phyloP scores from a whole-genome alignment of 2,113 vertebrate genomes.

The Rousettus leschenaultii region DNA sequence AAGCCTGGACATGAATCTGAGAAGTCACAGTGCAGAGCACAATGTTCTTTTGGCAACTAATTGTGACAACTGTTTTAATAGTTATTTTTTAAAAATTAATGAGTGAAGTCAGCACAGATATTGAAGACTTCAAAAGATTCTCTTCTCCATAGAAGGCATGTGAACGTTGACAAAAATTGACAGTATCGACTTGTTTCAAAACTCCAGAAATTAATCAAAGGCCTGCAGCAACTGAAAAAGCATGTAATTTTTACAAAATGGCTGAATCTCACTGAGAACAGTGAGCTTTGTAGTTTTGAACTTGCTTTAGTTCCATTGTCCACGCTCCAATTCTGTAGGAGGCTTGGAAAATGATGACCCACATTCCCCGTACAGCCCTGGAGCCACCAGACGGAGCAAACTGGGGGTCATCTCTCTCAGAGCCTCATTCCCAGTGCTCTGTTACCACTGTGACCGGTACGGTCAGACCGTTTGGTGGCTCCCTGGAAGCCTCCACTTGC shows the following conservation, averaged over 20 bases:
- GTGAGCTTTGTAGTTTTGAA: background rate
- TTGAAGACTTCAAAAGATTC: background rate
- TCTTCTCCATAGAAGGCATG: background rate
- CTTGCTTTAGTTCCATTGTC: fast-evolving
- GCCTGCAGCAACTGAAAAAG: background rate
- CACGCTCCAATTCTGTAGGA: background rate
- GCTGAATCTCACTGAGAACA: background rate
- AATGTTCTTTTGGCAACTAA: background rate
- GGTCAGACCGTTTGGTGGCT: background rate
- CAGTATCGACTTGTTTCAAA: background rate
- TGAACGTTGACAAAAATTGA: background rate
- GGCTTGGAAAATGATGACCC: background rate
- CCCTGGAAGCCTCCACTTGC: background rate
- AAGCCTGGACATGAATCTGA: background rate
- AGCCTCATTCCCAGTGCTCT: background rate
- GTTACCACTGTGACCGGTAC: background rate
- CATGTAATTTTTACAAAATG: background rate
- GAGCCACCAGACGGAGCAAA: background rate
- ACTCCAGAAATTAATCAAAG: background rate
- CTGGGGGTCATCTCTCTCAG: background rate
- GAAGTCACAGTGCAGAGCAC: background rate
- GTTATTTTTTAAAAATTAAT: background rate
- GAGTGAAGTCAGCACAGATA: background rate
- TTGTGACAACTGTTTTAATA: background rate
- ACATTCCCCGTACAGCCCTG: background rate